These are phyloP conservation scores for Eristalinus aeneus DNA, from an alignment of 2,888 invertebrate genomes.

Conservation along the genomic window DNA sequence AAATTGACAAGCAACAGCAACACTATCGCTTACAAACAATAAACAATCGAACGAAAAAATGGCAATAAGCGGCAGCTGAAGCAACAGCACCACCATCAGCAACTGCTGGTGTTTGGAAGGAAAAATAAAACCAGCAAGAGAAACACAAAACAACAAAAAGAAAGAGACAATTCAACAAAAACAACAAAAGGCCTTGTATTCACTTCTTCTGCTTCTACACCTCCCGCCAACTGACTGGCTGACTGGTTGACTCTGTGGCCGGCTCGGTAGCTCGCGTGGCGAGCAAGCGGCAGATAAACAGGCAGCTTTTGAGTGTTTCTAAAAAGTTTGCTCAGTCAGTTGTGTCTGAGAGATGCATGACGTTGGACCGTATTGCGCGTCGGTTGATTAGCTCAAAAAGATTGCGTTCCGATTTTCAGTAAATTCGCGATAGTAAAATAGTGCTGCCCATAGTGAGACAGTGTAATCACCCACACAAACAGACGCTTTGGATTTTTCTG, in stretches of 20 bases:
- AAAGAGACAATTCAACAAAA: not conserved
- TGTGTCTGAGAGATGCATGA: slow-evolving; percentile 63
- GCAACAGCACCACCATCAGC: slow-evolving; percentile 15
- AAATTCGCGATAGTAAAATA: not conserved
- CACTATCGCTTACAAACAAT: slow-evolving; percentile 24
- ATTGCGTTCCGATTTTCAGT: slow-evolving; percentile 24
- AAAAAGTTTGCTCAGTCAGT: slow-evolving; percentile 48
- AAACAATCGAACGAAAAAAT: slow-evolving; percentile 24
- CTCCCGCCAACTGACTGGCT: not conserved
- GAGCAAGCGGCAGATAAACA: not conserved
- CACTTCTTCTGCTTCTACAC: not conserved
- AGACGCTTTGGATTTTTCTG: not conserved
- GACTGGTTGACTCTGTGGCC: not conserved
- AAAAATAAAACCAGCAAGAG: slow-evolving; percentile 8
- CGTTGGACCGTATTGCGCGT: slow-evolving; percentile 56
- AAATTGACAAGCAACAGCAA: slow-evolving; percentile 25
- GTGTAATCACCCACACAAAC: not conserved
- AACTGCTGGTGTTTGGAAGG: not conserved
- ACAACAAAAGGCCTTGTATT: not conserved
- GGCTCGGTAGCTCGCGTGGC: not conserved
- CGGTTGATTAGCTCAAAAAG: slow-evolving; percentile 2
- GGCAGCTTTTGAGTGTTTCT: slow-evolving; percentile 41
- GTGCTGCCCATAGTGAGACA: not conserved
- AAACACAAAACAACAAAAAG: not conserved
- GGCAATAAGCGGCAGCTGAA: slow-evolving; percentile 23